Conservation (phyloP, 2,113 vertebrate genomes). For the Xiphias gladius region DNA sequence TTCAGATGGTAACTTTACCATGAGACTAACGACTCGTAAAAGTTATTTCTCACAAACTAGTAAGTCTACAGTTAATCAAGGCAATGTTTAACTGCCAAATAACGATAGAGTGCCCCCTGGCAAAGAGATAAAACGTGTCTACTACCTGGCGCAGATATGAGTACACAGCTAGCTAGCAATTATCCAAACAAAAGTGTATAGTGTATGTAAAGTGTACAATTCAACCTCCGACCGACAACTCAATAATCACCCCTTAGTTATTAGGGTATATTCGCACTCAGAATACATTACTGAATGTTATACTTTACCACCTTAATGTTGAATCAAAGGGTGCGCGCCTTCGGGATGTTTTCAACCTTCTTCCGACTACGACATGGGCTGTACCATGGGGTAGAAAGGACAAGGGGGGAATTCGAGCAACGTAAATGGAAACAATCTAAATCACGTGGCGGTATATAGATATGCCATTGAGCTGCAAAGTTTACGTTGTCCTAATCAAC, state of each 20-base stretch:
- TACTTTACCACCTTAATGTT: conserved; percentile 5
- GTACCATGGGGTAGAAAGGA: conserved; percentile 35
- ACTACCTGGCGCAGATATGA: too few relatives aligned
- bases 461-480: rapidly evolving
- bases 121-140: background rate
- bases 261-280: background rate
- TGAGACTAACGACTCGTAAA: background rate
- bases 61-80: background rate
- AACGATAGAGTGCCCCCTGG: background rate
- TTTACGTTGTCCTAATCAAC: rapidly evolving
- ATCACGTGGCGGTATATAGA: rapidly evolving
- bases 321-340: conserved; percentile 59
- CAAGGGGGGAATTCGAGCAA: background rate
- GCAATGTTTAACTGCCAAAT: background rate
- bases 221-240: background rate
- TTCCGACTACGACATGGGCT: conserved; percentile 69
- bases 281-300: background rate
- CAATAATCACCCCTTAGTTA: background rate
- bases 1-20: background rate
- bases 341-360: conserved; percentile 16
- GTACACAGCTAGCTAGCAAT: background rate
- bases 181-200: background rate
- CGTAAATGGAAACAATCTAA: background rate
- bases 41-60: rapidly evolving
- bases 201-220: background rate